Evolutionary conservation across 1,140 invertebrate genomes (phyloP), one percentile per base, ranked within the genome.

Genomic region (Acromyrmex charruanus): DNA sequence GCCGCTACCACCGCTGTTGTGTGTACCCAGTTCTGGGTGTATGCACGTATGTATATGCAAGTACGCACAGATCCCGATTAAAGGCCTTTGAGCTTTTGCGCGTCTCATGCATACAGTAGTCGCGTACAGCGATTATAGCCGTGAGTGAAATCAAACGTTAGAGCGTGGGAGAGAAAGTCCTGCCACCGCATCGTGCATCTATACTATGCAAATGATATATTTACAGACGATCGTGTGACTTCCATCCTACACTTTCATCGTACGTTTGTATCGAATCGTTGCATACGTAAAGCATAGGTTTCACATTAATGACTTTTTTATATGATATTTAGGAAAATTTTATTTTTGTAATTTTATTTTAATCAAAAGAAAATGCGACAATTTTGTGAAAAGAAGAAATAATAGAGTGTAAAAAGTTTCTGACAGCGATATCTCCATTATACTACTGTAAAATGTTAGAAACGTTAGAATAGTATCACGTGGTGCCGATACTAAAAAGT

Each of bases 41-140:
- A 44, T 49, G 71, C n/a, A 16, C 68, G 69, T 61, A 72, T 53
- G 68, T 58, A 59, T 61, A 58, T 82, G 53, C 69, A 75, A 51
- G 80, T 55, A 44, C 55, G 55, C 80, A n/a, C n/a, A 75, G 69
- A 14, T 55, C 49, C 69, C 53, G 80, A 84, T 84, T 84, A 84
- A 84, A 84, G 69, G 69, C 69, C 69, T 84, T 84, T 84, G 69
- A 84, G 69, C 55, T 25, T 55, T 25, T 63, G 25, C 25, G 53
- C 55, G 25, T 28, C 39, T 84, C 39, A 7, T 75, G 25, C 55
- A 84, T 74, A 63, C 28, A 61, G 69, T 58, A 63, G 58, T 1
- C 71, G 25, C 55, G 35, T 71, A 10, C 31, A 14, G 18, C 14
- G 69, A 74, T 84, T 84, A 61, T 49, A 61, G 69, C 55, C 65